A percentile compares a stretch with the other conserved stretches of the same genome.
These are phyloP conservation scores for Ornithoptera alexandrae DNA, from an alignment of 2,888 invertebrate genomes.

Conservation along the genomic window DNA sequence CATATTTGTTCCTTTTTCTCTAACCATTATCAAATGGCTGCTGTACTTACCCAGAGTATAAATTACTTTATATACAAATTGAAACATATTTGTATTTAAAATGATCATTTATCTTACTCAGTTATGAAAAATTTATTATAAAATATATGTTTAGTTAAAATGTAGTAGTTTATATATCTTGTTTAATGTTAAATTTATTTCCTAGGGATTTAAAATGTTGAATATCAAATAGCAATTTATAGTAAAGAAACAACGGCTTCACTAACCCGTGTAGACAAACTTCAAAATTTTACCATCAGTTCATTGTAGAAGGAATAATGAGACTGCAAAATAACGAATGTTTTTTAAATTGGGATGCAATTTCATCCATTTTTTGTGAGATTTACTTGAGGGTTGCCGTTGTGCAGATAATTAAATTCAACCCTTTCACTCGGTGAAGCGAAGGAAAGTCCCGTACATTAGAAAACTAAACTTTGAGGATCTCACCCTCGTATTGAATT, in stretches of 20 bases:
- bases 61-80: too few relatives aligned
- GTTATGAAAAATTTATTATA: too few relatives aligned
- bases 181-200: constrained; percentile 1
- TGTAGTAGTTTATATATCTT: neutral
- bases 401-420: constrained; percentile 74
- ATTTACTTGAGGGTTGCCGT: constrained; percentile 56
- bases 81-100: too few relatives aligned
- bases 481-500: constrained; percentile 78
- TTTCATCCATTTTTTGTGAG: constrained; percentile 60
- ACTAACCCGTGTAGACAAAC: constrained; percentile 41
- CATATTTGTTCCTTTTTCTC: too few relatives aligned
- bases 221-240: constrained; percentile 25
- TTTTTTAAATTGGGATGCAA: constrained; percentile 48
- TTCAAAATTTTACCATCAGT: constrained; percentile 29
- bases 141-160: too few relatives aligned
- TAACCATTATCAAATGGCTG: too few relatives aligned
- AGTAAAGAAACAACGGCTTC: constrained; percentile 42
- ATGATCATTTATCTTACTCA: too few relatives aligned
- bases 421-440: constrained; percentile 70
- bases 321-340: constrained; percentile 24
- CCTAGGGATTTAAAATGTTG: constrained; percentile 11
- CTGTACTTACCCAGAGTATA: too few relatives aligned
- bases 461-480: constrained; percentile 78
- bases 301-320: constrained; percentile 28
- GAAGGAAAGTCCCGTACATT: constrained; percentile 77